phyloP scores from a whole-genome alignment of 2,797 vertebrate species.

The Scolopax rusticola region DNA sequence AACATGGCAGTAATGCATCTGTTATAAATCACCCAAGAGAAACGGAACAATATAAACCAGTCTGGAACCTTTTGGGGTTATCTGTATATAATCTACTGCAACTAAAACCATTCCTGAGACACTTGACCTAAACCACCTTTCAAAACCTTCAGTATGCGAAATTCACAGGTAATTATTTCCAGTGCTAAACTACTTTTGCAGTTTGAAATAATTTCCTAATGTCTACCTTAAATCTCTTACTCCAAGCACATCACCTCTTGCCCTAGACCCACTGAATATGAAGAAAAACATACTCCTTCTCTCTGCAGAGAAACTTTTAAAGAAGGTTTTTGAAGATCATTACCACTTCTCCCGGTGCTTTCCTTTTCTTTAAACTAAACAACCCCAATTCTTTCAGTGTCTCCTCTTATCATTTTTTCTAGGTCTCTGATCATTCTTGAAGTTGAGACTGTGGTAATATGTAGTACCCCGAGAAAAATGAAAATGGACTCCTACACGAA shows the following conservation, averaged over 20 bases:
- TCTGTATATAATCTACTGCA: background rate
- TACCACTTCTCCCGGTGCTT: background rate
- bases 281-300: background rate
- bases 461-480: background rate
- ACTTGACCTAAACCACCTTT: background rate
- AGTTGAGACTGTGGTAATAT: background rate
- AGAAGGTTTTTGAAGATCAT: background rate
- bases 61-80: background rate
- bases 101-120: background rate
- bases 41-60: background rate
- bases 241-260: background rate
- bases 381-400: slow-evolving; percentile 53
- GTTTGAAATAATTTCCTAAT: background rate
- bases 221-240: background rate
- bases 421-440: slow-evolving; percentile 37
- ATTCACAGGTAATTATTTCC: background rate
- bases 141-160: background rate
- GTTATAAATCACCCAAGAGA: background rate
- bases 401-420: slow-evolving; percentile 19
- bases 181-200: background rate
- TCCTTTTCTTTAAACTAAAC: background rate
- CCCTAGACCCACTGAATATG: background rate
- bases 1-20: background rate
- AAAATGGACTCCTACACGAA: slow-evolving; percentile 1
- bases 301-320: background rate